Percentiles rank a stretch among this genome's conserved stretches.
These are phyloP conservation scores for Standfussiana lucernea DNA, from an alignment of 2,888 invertebrate genomes.

Conservation along the genomic window DNA sequence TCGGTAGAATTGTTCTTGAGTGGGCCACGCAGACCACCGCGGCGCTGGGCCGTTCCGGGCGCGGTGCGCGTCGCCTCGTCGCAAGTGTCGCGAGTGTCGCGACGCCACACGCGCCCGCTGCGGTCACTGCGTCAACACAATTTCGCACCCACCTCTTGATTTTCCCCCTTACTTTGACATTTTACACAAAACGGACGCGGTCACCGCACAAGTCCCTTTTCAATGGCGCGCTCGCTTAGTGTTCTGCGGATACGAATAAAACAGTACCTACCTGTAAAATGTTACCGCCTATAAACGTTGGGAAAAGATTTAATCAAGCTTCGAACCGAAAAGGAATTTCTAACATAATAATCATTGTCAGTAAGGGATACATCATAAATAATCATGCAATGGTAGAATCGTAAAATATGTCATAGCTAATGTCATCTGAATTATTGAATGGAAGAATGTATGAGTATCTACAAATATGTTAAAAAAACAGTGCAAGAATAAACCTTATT, in stretches of 20 bases:
- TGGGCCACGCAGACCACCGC: constrained; percentile 81
- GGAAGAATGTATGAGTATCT: neutral
- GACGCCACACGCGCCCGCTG: constrained; percentile 66
- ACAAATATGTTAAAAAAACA: neutral
- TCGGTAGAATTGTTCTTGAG: constrained; percentile 87
- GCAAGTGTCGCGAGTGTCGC: constrained; percentile 39
- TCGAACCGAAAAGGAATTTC: constrained; percentile 22
- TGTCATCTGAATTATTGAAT: constrained; percentile 10
- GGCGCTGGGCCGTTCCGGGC: constrained; percentile 60
- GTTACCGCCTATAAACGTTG: constrained; percentile 43
- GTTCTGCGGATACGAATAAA: constrained; percentile 60
- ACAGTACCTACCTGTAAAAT: constrained; percentile 48
- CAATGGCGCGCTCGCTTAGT: constrained; percentile 72
- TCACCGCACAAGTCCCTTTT: constrained; percentile 82
- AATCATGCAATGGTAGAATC: constrained; percentile 16
- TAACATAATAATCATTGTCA: constrained; percentile 23
- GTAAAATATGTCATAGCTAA: constrained; percentile 27
- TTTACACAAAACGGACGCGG: constrained; percentile 84
- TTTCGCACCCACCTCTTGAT: constrained; percentile 78
- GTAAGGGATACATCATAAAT: constrained; percentile 26
- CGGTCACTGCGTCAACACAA: constrained; percentile 85
- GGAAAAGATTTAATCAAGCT: constrained; percentile 35
- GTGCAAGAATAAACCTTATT: neutral
- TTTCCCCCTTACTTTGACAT: constrained; percentile 86
- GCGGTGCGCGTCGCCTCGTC: constrained; percentile 31